Percentiles rank a stretch among this genome's conserved stretches.
Conservation (phyloP, 2,797 vertebrate species). For the Labeo calbasu region DNA sequence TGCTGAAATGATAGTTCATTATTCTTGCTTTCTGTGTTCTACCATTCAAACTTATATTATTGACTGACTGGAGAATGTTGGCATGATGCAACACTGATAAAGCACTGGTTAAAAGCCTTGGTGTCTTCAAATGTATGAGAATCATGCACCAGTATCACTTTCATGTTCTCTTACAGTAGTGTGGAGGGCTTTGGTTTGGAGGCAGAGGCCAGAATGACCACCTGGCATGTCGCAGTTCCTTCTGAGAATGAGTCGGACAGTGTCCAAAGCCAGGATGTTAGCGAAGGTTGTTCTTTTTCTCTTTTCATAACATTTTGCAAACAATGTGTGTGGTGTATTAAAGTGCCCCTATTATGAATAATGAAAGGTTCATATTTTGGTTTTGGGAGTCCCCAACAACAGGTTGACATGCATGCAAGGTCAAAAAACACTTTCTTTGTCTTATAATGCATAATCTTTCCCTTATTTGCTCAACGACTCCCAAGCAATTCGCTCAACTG, state of each 20-base stretch:
- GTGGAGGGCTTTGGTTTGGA: slow-evolving; percentile 97
- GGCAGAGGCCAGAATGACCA: slow-evolving; percentile 98
- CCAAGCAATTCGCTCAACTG: too few relatives aligned
- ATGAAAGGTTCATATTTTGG: too few relatives aligned
- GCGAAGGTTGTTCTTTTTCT: slow-evolving; percentile 85
- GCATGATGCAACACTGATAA: not conserved
- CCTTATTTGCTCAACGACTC: too few relatives aligned
- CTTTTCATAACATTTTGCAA: not conserved
- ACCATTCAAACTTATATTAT: not conserved
- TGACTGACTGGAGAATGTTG: not conserved
- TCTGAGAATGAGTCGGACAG: slow-evolving; percentile 88
- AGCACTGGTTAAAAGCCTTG: not conserved
- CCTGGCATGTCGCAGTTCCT: slow-evolving; percentile 97
- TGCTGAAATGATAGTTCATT: slow-evolving; percentile 10
- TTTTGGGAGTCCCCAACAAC: too few relatives aligned
- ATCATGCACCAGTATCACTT: not conserved
- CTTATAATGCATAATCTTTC: too few relatives aligned
- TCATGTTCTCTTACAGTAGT: slow-evolving; percentile 74
- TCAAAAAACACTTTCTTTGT: too few relatives aligned
- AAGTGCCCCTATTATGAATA: too few relatives aligned
- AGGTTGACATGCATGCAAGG: too few relatives aligned
- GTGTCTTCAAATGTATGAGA: slow-evolving; percentile 42
- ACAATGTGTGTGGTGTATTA: not conserved
- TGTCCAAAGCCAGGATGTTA: slow-evolving; percentile 90
- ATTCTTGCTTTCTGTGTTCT: slow-evolving; percentile 8